phyloP scores from a whole-genome alignment of 30 jellyfish, hydroid and myxozoan genomes.

The Nemopilema nomurai region DNA sequence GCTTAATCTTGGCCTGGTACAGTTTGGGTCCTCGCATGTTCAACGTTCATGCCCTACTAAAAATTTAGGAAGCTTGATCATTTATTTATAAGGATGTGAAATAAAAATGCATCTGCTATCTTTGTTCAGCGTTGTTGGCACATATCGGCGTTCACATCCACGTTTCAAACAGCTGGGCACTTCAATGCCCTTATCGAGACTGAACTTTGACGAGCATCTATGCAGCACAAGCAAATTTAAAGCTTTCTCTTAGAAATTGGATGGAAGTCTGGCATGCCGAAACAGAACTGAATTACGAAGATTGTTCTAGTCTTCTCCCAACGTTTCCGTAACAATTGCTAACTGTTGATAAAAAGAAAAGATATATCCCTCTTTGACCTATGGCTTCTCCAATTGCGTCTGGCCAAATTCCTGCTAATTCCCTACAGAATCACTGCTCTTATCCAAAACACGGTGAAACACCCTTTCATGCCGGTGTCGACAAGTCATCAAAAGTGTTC shows the following conservation, averaged over 20 bases:
- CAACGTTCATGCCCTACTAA: too few species aligned
- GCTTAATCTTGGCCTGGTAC: too few species aligned
- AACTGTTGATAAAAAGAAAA: not conserved
- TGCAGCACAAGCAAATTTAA: not conserved
- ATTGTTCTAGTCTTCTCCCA: not conserved
- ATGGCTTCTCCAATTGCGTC: not conserved
- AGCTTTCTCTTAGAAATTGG: not conserved
- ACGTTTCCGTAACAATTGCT: not conserved
- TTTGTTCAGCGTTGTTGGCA: too few species aligned
- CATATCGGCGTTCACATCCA: too few species aligned
- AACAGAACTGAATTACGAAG: not conserved
- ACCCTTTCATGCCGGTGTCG: slow-evolving; percentile 6
- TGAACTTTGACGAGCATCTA: too few species aligned
- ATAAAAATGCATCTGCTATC: too few species aligned
- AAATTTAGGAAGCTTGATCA: too few species aligned
- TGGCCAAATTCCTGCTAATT: not conserved
- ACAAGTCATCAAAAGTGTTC: slow-evolving; percentile 20
- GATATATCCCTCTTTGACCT: not conserved
- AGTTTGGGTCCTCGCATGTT: too few species aligned
- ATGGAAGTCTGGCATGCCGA: not conserved
- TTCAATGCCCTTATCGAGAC: too few species aligned
- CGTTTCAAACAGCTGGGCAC: too few species aligned
- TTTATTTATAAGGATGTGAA: too few species aligned
- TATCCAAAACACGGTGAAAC: slow-evolving; percentile 17
- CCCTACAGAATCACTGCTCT: not conserved